Conservation (phyloP, 2,797 vertebrate species). For the Uromys caudimaculatus region DNA sequence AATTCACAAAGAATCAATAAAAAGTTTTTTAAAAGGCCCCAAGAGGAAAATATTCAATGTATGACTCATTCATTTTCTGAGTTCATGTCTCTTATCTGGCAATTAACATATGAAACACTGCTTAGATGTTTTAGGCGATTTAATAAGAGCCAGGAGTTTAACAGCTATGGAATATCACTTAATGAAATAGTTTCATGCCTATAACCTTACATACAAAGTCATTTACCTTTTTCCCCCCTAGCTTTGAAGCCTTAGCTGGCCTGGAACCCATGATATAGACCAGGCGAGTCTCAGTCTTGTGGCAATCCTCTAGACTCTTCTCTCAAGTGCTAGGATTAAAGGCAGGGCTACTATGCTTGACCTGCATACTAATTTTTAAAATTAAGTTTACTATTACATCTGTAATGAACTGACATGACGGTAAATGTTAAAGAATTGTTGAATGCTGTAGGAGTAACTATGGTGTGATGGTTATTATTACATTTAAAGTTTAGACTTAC, state of each 20-base stretch:
- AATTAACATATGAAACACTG: not conserved
- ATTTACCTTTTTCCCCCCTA: not conserved
- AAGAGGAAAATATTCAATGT: slow-evolving; percentile 1
- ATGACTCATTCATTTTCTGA: slow-evolving; percentile 14
- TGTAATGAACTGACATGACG: slow-evolving; percentile 23
- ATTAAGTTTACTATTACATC: slow-evolving; percentile 18
- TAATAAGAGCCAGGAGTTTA: slow-evolving; percentile 34
- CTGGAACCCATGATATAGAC: not conserved
- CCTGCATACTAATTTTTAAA: not conserved
- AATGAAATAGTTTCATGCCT: slow-evolving; percentile 51
- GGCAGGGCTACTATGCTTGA: no score
- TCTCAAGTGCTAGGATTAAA: not conserved
- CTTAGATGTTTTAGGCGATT: not conserved
- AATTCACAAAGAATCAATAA: not conserved
- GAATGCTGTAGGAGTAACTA: slow-evolving; percentile 13
- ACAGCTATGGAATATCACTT: slow-evolving; percentile 7
- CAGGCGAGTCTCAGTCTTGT: not conserved
- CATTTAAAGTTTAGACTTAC: not conserved
- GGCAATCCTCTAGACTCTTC: not conserved
- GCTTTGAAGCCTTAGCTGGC: not conserved
- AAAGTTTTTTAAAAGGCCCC: not conserved
- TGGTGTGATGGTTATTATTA: not conserved
- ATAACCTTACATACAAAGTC: not conserved
- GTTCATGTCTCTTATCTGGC: not conserved
- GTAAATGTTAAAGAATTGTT: not conserved